Base-by-base conservation (phyloP, 2,888 invertebrate species). In the Tetranychus piercei region DNA sequence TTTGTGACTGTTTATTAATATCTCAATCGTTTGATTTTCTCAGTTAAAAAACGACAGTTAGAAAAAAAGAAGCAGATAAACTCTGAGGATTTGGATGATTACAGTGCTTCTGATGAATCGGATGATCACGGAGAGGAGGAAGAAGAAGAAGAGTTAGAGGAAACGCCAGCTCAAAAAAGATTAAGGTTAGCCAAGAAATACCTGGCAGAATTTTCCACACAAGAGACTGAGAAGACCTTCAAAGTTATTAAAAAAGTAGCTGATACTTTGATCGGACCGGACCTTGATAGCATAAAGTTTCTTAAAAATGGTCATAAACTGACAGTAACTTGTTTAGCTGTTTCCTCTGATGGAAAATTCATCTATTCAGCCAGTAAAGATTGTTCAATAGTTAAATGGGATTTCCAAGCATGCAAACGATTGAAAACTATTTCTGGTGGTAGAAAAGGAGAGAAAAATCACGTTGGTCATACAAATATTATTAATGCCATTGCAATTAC, bases 101-200 rank as follows among this genome's bases (percentile, higher is more conserved):
- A 55, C 55, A 55, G 55, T 55, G 9, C 55, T 55, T 55, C 55
- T 55, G 55, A 55, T 44, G 71, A 71, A 44, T 20, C 22, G 7
- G 70, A 70, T 23, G 71, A 44, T 20, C 18, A 44, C 5, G 44
- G 11, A 6, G 44, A 44, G 20, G 44, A 34, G 5, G 71, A 71
- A 6, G 43, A 71, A 44, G 71, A 71, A 44, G 71, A 43, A 44
- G 55, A 55, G 44, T 20, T 64, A 20, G 73, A 73, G 6, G 91
- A 93, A 82, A 93, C 92, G 1, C 88, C 89, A 0, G 93, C 94
- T 81, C 92, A 95, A 80, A 95, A 94, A 81, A 90, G 91, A 78
- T 81, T 95, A 73, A 87, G 94, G 71, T 83, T 95, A 77, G 94
- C 95, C 0, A 94, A 94, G 81, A 87, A 90, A 81, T 94, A 94